A percentile compares a stretch with the other conserved stretches of the same genome.
These are phyloP conservation scores for Megaustenia siamemsis DNA, from an alignment of 2,888 invertebrate genomes.

Conservation along the genomic window DNA sequence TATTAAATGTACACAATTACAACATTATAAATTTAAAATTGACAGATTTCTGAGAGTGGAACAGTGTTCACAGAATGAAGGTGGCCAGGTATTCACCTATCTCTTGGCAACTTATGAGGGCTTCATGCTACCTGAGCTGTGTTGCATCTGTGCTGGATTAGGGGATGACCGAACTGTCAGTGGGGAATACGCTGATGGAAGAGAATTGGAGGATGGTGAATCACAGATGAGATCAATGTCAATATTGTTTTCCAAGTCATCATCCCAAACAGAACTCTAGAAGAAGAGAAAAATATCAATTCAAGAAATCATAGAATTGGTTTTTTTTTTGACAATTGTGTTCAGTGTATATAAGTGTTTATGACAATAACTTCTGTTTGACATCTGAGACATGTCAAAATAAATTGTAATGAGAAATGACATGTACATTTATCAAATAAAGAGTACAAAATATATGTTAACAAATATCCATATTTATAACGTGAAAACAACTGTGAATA, in stretches of 20 bases:
- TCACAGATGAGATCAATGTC: conserved; percentile 57
- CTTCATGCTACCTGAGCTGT: conserved; percentile 44
- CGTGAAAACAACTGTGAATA: too few species aligned
- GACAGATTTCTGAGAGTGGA: conserved; percentile 21
- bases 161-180: conserved; percentile 33
- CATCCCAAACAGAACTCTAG: conserved; percentile 53
- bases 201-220: conserved; percentile 46
- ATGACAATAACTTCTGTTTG: too few species aligned
- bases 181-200: conserved; percentile 45
- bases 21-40: not conserved
- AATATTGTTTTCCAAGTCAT: conserved; percentile 52
- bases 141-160: conserved; percentile 4
- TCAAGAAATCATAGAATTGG: too few species aligned
- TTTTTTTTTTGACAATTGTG: too few species aligned
- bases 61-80: conserved; percentile 24
- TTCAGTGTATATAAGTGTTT: too few species aligned
- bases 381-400: too few species aligned
- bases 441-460: too few species aligned
- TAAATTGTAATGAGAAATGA: too few species aligned
- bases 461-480: too few species aligned
- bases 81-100: conserved; percentile 51
- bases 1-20: too few species aligned
- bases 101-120: conserved; percentile 50
- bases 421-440: too few species aligned
- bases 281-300: not conserved